Percentiles rank a stretch among this genome's conserved stretches.
phyloP scores from a whole-genome alignment of 2,797 vertebrate species.

The Pangasius macronema region DNA sequence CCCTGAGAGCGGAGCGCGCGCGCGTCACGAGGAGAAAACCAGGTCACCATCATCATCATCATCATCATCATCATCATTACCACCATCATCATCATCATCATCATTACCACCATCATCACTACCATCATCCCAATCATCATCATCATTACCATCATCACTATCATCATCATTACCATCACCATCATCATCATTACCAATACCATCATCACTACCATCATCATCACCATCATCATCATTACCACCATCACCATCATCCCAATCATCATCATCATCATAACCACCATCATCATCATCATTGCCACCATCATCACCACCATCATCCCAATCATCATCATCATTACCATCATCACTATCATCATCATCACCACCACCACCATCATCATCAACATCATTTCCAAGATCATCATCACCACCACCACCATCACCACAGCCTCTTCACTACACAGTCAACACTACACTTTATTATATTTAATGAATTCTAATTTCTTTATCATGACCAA shows the following conservation, averaged over 20 bases:
- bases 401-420: neutral
- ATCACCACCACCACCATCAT: neutral
- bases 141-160: neutral
- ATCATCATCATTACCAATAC: too few relatives aligned
- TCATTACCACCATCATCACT: neutral
- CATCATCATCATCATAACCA: neutral
- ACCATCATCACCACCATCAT: too few relatives aligned
- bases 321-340: neutral
- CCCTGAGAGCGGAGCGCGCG: constrained; percentile 25
- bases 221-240: neutral
- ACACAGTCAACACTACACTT: neutral
- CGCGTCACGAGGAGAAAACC: constrained; percentile 1
- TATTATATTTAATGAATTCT: neutral
- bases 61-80: neutral
- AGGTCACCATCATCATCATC: neutral
- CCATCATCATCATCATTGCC: neutral
- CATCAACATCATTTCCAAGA: too few relatives aligned
- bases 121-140: neutral
- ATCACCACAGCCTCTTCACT: neutral
- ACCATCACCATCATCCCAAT: neutral
- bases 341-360: neutral
- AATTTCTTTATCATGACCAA: neutral
- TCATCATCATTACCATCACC: neutral
- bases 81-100: neutral
- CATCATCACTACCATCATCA: neutral